phyloP scores from a whole-genome alignment of 2,888 invertebrate genomes.

The Yponomeuta cagnagella region DNA sequence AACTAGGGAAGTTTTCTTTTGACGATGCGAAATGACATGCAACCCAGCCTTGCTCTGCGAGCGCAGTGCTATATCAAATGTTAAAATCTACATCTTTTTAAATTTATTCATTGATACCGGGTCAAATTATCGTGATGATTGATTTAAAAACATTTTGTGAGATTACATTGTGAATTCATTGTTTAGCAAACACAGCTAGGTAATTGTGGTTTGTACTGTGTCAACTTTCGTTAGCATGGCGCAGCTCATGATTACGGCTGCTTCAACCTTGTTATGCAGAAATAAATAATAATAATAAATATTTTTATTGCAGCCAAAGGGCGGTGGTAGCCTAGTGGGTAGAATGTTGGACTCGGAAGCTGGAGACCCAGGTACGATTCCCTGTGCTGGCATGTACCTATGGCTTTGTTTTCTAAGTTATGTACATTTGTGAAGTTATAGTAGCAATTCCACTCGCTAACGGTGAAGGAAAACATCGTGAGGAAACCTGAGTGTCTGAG shows the following conservation, averaged over 20 bases:
- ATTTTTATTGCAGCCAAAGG: too few relatives aligned
- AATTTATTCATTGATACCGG: constrained; percentile 45
- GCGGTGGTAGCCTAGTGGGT: too few relatives aligned
- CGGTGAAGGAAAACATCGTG: too few relatives aligned
- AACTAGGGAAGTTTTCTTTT: too few relatives aligned
- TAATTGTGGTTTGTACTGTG: background rate
- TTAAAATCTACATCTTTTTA: constrained; percentile 44
- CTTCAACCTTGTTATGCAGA: background rate
- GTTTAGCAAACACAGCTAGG: constrained; percentile 17
- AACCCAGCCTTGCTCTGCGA: background rate
- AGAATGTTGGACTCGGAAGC: too few relatives aligned
- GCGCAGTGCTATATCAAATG: constrained; percentile 24
- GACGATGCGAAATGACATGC: too few relatives aligned
- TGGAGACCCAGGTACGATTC: too few relatives aligned
- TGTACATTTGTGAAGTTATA: too few relatives aligned
- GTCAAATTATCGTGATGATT: constrained; percentile 50
- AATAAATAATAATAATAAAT: background rate
- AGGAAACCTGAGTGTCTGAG: too few relatives aligned
- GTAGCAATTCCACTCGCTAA: too few relatives aligned
- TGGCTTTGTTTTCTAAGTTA: too few relatives aligned
- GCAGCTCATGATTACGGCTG: background rate
- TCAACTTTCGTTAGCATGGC: background rate
- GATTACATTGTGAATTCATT: constrained; percentile 38
- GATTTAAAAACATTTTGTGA: constrained; percentile 48
- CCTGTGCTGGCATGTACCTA: too few relatives aligned